A percentile compares a stretch with the other conserved stretches of the same genome.
Evolutionary conservation across 2,113 vertebrate genomes (phyloP).

Genomic region (Austrofundulus limnaeus): DNA sequence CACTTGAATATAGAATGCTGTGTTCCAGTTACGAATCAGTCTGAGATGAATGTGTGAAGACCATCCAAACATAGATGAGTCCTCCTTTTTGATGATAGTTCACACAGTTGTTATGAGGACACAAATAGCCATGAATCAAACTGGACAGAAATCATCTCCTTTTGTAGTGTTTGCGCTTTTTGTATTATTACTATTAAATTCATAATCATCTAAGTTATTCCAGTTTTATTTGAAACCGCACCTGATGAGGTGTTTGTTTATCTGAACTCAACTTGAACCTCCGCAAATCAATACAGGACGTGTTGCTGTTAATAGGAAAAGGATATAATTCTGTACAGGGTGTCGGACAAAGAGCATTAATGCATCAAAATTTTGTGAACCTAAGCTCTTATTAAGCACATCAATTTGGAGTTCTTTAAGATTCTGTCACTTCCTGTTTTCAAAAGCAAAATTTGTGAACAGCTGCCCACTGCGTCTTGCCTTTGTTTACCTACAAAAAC

Average conservation of each 20-base stretch:
- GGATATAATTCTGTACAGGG: constrained; percentile 33
- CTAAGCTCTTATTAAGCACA: constrained; percentile 38
- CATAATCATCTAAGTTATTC: constrained; percentile 7
- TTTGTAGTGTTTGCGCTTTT: not conserved
- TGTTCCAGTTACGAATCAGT: constrained; percentile 56
- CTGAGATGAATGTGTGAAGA: constrained; percentile 42
- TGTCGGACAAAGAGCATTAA: constrained; percentile 16
- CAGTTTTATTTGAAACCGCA: constrained; percentile 10
- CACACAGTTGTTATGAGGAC: constrained; percentile 41
- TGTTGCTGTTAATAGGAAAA: constrained; percentile 35
- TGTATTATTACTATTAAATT: constrained; percentile 16
- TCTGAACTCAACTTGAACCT: constrained; percentile 59
- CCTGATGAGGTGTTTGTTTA: constrained; percentile 40
- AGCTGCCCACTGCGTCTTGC: no score
- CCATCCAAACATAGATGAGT: not conserved
- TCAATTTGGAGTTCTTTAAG: constrained; percentile 51
- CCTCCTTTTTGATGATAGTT: constrained; percentile 45
- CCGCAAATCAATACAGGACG: constrained; percentile 41
- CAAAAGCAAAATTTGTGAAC: constrained; percentile 5
- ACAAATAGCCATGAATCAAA: constrained; percentile 30
- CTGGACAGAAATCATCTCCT: constrained; percentile 13
- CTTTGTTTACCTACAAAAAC: no score
- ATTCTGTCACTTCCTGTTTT: constrained; percentile 30
- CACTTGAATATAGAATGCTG: constrained; percentile 23
- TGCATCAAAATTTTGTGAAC: constrained; percentile 37